Evolutionary conservation across 2,888 invertebrate species (phyloP), one percentile per base, ranked within the genome.

Genomic region (Lasioglossum lativentre): DNA sequence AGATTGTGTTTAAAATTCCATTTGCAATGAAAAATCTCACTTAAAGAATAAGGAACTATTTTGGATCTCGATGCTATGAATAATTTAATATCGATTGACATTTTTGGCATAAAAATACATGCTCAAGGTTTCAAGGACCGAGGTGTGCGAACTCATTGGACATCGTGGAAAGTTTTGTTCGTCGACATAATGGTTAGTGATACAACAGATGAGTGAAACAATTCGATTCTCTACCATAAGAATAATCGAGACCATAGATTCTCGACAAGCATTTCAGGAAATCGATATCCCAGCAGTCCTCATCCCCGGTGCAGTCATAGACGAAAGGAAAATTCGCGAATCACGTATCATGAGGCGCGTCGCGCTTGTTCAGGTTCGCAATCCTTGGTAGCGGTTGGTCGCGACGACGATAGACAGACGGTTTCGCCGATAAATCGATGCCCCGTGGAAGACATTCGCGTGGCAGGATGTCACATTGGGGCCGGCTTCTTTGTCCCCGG

Each of bases 371-470:
- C 42, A 87, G 56, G 77, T 80, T 85, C 83, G 77, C 77, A 88
- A 86, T 84, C 74, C 77, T 68, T 80, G 82, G 30, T 34, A 66
- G 68, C 52, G 52, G 52, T 52, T 23, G 23, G 68, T 40, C 45
- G 77, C 66, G 74, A 52, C 68, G 68, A 5, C 16, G 30, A 27
- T 52, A n/a, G 52, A 52, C n/a, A 52, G 63, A 63, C 16, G 34
- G 45, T 73, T 66, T 47, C 30, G 45, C 47, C 78, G 76, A 87
- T 89, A 90, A 91, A 90, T 90, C 90, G 86, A 90, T 90, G 90
- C 30, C 68, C 42, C 45, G 74, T 72, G 81, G 78, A 83, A 74
- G 79, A 75, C 71, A 59, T 30, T 66, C 52, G 63, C 82, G 42
- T 42, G 85, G 75, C 79, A 85, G 82, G 83, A 85, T 83, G 80